A percentile compares a stretch with the other conserved stretches of the same genome.
Conservation (phyloP, 2,113 vertebrate species). For the Cavia porcellus region DNA sequence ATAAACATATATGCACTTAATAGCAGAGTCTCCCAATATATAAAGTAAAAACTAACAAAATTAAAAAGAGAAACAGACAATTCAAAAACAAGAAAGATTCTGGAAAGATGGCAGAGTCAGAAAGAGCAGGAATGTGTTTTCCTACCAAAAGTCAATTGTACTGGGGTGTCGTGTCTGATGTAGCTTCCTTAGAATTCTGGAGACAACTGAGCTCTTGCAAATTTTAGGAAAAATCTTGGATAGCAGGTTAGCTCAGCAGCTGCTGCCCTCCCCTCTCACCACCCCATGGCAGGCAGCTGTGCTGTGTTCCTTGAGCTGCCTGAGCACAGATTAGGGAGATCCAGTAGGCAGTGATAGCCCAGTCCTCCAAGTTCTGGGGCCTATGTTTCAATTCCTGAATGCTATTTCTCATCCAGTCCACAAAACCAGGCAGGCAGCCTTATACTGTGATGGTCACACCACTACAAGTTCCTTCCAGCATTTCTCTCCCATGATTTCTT, state of each 20-base stretch:
- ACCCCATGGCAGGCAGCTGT: neutral
- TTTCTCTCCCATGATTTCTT: neutral
- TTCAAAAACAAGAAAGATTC: neutral
- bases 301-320: neutral
- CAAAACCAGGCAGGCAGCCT: neutral
- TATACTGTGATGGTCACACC: neutral
- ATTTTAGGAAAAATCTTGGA: too few species aligned
- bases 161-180: too few species aligned
- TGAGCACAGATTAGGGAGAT: neutral
- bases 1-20: neutral
- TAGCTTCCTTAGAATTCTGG: neutral
- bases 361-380: neutral
- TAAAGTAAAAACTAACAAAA: conserved; percentile 11
- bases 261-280: too few species aligned
- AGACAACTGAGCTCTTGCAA: neutral
- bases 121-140: neutral
- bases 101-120: neutral
- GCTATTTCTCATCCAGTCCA: neutral
- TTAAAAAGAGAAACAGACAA: neutral
- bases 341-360: too few species aligned
- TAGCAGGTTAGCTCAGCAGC: neutral
- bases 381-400: neutral
- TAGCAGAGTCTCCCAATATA: neutral
- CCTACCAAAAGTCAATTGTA: neutral
- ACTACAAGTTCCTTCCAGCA: neutral